Base-by-base conservation (phyloP, 2,797 vertebrate species). In the Gephyroberyx darwinii region DNA sequence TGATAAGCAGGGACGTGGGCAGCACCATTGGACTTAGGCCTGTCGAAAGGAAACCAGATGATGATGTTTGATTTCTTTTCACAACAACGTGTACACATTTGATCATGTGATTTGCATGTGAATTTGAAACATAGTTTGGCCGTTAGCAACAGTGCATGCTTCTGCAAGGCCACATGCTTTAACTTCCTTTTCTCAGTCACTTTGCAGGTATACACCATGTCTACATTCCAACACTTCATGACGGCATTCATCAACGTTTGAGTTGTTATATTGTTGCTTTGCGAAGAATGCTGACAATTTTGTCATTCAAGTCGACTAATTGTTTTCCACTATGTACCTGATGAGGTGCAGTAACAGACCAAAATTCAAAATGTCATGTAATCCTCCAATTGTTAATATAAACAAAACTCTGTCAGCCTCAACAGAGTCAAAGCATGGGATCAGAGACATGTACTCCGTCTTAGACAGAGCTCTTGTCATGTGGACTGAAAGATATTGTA, bases 401-500 rank as follows among this genome's bases (percentile, higher is more conserved):
- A 26, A 50, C 65, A 20, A 19, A 48, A 62, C 26, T 57, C 4
- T 26, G 26, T n/a, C 19, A 69, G 10, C 16, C 7, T 52, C 22
- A 33, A 52, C 47, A 20, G 6, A 19, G 2, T 2, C 17, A 50
- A n/a, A n/a, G 8, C 5, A 50, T 20, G 47, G 45, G 47, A 50
- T n/a, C 47, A 58, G 39, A 55, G 39, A 55, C 31, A 55, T 4
- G 10, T 16, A 12, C 45, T 80, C 35, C 17, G 65, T 71, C 41
- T 64, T 58, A 31, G 9, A n/a, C 47, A 3, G 33, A 70, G 50
- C 53, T 63, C 14, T 20, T 33, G 5, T 71, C 59, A 52, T 41
- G 59, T 80, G n/a, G 47, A 50, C 47, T 50, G 47, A n/a, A 50
- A 62, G 17, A 64, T 31, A n/a, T 14, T 16, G 47, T 33, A 41